phyloP scores from a whole-genome alignment of 2,113 vertebrate species.

The Heterochromis multidens region DNA sequence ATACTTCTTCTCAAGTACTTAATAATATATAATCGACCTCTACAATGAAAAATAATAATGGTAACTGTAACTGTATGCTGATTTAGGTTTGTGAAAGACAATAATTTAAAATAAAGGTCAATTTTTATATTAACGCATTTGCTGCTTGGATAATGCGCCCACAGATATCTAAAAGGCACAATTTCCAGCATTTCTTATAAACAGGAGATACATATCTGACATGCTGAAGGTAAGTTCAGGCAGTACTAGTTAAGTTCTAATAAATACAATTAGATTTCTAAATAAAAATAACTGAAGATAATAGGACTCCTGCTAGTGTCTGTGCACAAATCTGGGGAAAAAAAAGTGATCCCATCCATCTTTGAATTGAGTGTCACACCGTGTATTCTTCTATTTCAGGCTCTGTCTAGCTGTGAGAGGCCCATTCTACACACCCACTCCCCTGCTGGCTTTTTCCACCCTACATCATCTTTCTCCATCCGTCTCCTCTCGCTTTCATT shows the following conservation, averaged over 20 bases:
- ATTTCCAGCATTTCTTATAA: background rate
- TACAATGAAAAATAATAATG: slow-evolving; percentile 72
- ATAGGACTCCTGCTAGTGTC: background rate
- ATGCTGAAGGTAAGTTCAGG: background rate
- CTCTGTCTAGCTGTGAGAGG: background rate
- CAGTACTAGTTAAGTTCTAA: background rate
- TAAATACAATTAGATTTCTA: slow-evolving; percentile 8
- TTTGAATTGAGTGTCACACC: slow-evolving; percentile 5
- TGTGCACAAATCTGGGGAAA: background rate
- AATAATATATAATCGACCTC: slow-evolving; percentile 75
- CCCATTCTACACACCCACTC: slow-evolving; percentile 27
- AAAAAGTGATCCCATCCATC: background rate
- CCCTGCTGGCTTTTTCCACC: slow-evolving; percentile 22
- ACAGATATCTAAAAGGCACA: background rate
- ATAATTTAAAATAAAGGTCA: slow-evolving; percentile 75
- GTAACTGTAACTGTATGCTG: slow-evolving; percentile 74
- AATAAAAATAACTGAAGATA: slow-evolving; percentile 9
- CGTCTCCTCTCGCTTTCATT: slow-evolving; percentile 61
- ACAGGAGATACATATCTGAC: background rate
- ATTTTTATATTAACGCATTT: slow-evolving; percentile 54
- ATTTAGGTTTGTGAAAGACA: slow-evolving; percentile 75
- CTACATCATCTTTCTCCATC: slow-evolving; percentile 29
- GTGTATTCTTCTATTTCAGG: slow-evolving; percentile 5
- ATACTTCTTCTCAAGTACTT: slow-evolving; percentile 68
- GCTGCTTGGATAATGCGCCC: slow-evolving; percentile 18